Evolutionary conservation across 2,797 vertebrate species (phyloP), one percentile per base, ranked within the genome.

Genomic region (Hoplostethus atlanticus): DNA sequence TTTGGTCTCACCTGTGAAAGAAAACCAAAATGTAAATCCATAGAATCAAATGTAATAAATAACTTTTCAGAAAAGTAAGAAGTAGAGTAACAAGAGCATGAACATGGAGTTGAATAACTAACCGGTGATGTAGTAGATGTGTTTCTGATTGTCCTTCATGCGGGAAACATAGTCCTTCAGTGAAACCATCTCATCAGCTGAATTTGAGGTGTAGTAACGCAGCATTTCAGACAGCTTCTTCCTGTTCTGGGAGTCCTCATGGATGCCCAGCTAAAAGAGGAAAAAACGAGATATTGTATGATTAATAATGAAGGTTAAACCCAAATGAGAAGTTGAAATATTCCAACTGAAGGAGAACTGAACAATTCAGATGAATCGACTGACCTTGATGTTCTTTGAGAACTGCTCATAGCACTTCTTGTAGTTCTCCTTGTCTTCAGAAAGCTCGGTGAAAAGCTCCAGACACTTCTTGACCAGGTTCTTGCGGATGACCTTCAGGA

Each of bases 401-500:
- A 98, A 98, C 73, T 98, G 97, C 73, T 98, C 97, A 0, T 98
- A 98, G 31, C 78, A 96, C 60, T 98, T 98, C 5, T 98, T 98
- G 81, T 97, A 98, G 79, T 98, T 98, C 67, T 98, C 97, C 77
- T 96, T 97, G 86, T 98, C 97, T 61, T 98, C 97, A 0, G 96
- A 78, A 16, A 98, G 73, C 57, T 98, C 97, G 0, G 93, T 90
- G 85, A 99, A 99, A 2, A 99, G 96, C 13, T 99, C 98, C 28
- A 99, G 25, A 77, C 97, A 98, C 84, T 99, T 99, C 89, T 99
- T 99, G 44, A 99, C 98, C 81, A 99, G 90, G 82, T 99, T 99
- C 92, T 99, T 99, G 57, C 98, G 91, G 73, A 99, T 99, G 10
- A 99, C 97, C 68, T 99, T 99, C 57, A 99, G 90, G 84, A 99